Base-by-base conservation (phyloP, 1,140 invertebrate genomes). In the Acromyrmex heyeri region DNA sequence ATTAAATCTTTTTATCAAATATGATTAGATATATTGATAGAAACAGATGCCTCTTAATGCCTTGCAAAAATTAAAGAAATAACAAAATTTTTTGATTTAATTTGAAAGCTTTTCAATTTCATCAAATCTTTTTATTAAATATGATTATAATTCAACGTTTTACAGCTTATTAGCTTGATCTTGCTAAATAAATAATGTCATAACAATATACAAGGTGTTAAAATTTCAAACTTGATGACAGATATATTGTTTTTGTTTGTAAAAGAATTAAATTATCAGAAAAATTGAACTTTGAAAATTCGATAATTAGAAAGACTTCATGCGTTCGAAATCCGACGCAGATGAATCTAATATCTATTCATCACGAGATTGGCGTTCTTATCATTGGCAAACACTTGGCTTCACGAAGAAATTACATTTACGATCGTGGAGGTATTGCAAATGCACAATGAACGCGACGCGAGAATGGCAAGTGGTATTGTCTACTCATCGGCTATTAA, bases 391-490 rank as follows among this genome's bases (percentile, higher is more conserved):
- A 78, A 18, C 48, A 44, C 24, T 48, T n/a, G 24, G 30, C 30
- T 8, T 55, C 48, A 70, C 3, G n/a, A 24, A 14, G 30, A 44
- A 70, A 8, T 69, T 55, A 55, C n/a, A 8, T 27, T 81, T 5
- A 16, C 69, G 38, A n/a, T 50, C 59, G 79, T 38, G n/a, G 34
- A 57, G 65, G 14, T 59, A 18, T 59, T 73, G 53, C 67, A 73
- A 82, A 38, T 82, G 67, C 18, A 61, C 70, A 82, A 82, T 83
- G 1, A 24, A 2, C 55, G 34, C 50, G 16, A 81, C 21, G 50
- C 34, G 65, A 21, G 53, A 48, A 62, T 61, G 69, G 69, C 79
- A 61, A 83, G 61, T 75, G 27, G 55, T 75, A 83, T 70, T 69
- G 69, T 87, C 64, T 50, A 44, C 61, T 69, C 24, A 64, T 53